Evolutionary conservation across 2,797 vertebrate genomes (phyloP).

Genomic region (Girardinus metallicus): DNA sequence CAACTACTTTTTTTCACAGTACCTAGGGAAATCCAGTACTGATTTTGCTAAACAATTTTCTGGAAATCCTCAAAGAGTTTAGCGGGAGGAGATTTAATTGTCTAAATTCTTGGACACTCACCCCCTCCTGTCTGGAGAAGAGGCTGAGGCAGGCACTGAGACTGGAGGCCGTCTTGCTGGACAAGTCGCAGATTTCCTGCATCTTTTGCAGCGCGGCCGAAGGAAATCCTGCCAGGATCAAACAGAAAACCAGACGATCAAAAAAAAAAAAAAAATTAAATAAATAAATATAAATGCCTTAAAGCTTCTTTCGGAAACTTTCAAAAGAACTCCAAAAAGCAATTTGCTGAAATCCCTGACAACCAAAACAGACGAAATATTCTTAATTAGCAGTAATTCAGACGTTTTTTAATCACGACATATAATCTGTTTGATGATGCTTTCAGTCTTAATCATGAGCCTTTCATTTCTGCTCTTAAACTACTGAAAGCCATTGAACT

Average conservation of each 20-base stretch:
- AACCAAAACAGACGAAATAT: constrained; percentile 14
- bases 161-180: constrained; percentile 84
- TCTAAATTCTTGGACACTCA: constrained; percentile 69
- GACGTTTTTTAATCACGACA: background rate
- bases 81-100: background rate
- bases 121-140: constrained; percentile 90
- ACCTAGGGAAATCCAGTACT: background rate
- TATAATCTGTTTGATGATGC: constrained; percentile 19
- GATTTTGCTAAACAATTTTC: background rate
- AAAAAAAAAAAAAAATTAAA: background rate
- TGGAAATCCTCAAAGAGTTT: background rate
- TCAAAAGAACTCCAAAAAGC: constrained; percentile 9
- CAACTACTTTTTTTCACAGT: background rate
- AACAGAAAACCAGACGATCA: constrained; percentile 8
- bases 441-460: constrained; percentile 9
- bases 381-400: constrained; percentile 32
- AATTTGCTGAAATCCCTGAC: background rate
- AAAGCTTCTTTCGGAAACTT: background rate
- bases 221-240: constrained; percentile 80
- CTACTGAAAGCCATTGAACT: background rate
- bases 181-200: constrained; percentile 86
- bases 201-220: constrained; percentile 83
- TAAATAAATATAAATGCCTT: background rate
- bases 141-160: constrained; percentile 87
- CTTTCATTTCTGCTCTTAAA: constrained; percentile 17